Conservation (phyloP, 2,888 invertebrate species). For the Caenorhabditis uteleia region DNA sequence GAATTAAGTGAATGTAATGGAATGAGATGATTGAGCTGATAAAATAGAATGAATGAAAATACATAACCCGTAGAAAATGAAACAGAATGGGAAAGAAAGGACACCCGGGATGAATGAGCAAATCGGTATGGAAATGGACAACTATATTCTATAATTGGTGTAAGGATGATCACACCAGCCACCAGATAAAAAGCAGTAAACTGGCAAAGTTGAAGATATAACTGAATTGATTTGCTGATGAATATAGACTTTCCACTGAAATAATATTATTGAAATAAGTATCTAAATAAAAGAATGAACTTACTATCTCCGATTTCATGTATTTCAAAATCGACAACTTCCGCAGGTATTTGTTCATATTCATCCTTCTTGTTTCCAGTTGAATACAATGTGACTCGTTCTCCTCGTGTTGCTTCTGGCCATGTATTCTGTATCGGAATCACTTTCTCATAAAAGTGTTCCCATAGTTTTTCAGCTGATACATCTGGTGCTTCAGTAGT, state of each 20-base stretch:
- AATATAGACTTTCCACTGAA: conserved; percentile 40
- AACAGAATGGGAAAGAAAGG: conserved; percentile 1
- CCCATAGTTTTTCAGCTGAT: conserved; percentile 38
- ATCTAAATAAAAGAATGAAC: no score
- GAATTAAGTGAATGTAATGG: no score
- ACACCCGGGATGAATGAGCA: conserved; percentile 2
- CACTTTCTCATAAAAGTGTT: conserved; percentile 49
- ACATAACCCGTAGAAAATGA: not conserved
- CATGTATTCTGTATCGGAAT: conserved; percentile 34
- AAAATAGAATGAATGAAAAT: no score
- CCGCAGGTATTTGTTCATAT: conserved; percentile 33
- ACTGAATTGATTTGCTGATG: conserved; percentile 7
- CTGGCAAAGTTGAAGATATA: not conserved
- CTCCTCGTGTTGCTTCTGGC: conserved; percentile 33
- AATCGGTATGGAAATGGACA: not conserved
- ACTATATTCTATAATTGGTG: not conserved
- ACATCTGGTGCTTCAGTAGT: not conserved
- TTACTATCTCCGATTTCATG: conserved; percentile 57
- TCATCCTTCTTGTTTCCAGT: conserved; percentile 42
- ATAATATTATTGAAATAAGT: no score
- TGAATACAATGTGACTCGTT: conserved; percentile 41
- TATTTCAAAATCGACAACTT: conserved; percentile 47
- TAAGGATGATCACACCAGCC: conserved; percentile 1
- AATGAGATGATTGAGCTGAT: no score
- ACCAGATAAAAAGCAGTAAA: conserved; percentile 4